A percentile compares a stretch with the other conserved stretches of the same genome.
These are phyloP conservation scores for Spea multiplicata DNA, from an alignment of 2,113 vertebrate genomes.

Conservation along the genomic window DNA sequence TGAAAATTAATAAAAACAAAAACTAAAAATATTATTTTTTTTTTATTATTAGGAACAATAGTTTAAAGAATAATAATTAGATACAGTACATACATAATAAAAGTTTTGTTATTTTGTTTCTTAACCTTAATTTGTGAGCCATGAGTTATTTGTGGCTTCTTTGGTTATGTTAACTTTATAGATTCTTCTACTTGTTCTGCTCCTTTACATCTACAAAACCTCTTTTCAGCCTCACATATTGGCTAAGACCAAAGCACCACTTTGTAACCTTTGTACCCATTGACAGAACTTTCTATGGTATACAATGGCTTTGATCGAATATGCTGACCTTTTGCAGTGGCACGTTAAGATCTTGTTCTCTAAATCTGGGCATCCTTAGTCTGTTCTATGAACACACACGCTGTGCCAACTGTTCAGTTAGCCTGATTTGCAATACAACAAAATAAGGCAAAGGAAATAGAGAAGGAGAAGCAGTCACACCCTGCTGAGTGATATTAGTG, in stretches of 20 bases:
- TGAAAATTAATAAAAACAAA: too few relatives aligned
- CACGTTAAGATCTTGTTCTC: conserved; percentile 14
- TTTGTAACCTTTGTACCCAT: background rate
- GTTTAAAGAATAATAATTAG: too few relatives aligned
- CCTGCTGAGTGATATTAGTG: conserved; percentile 31
- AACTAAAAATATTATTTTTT: too few relatives aligned
- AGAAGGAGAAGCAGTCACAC: conserved; percentile 7
- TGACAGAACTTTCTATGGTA: background rate
- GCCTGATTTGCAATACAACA: conserved; percentile 28
- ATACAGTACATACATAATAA: too few relatives aligned
- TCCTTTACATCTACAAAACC: too few relatives aligned
- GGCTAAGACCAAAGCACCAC: background rate
- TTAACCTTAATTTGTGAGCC: too few relatives aligned
- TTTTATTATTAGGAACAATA: too few relatives aligned
- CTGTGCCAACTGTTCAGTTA: conserved; percentile 31
- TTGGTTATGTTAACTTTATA: too few relatives aligned
- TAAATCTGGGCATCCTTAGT: conserved; percentile 17
- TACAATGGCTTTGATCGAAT: conserved; percentile 13
- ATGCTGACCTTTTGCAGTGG: conserved; percentile 2
- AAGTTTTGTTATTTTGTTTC: too few relatives aligned
- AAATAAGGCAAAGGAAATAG: conserved; percentile 1
- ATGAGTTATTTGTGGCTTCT: too few relatives aligned
- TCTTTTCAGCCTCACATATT: too few relatives aligned
- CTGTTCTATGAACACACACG: conserved; percentile 8
- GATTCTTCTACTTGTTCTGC: too few relatives aligned